Evolutionary conservation across 2,113 vertebrate genomes (phyloP), one percentile per base, ranked within the genome.

Genomic region (Hyaena hyaena): DNA sequence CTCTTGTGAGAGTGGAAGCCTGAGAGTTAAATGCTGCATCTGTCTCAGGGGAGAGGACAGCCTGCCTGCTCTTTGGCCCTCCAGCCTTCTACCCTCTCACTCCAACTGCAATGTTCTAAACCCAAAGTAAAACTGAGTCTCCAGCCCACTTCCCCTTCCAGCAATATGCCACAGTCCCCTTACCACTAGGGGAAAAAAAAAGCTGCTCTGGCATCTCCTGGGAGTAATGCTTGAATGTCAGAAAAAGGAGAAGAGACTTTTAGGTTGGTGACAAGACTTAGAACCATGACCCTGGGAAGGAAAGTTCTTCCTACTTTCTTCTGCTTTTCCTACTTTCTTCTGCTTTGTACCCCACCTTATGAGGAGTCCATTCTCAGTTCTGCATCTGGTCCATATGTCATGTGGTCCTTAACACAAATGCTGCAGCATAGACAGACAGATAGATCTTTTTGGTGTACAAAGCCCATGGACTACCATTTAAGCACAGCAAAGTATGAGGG

Each of bases 371-470:
- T 58, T 43, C 81, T 31, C 17, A 3, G 16, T 90, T 83, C 58
- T 9, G 4, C 1, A 39, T 35, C 11, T 61, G 6, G 26, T 50
- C 8, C 4, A 1, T n/a, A 16, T 8, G 4, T 10, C 55, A 24
- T 15, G 43, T 3, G 90, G 43, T 80, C n/a, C 43, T n/a, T 61
- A 82, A 66, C 61, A 43, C 33, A 68, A 35, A 82, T 74, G 33
- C 68, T 39, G 39, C 3, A 3, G 39, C 39, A 39, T 39, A 39
- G 39, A 39, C 39, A 39, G 39, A 39, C 39, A 39, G 39, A 39
- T 39, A 39, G 39, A 39, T 39, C 11, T 50, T 73, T 48, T 77
- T 39, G 5, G 4, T 66, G 58, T 68, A 2, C 12, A 35, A 66
- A 43, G 1, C 33, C 82, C 63, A 1, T 4, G 19, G 7, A 31